Evolutionary conservation across 2,113 vertebrate species (phyloP).

Genomic region (Hydrolagus affinis): DNA sequence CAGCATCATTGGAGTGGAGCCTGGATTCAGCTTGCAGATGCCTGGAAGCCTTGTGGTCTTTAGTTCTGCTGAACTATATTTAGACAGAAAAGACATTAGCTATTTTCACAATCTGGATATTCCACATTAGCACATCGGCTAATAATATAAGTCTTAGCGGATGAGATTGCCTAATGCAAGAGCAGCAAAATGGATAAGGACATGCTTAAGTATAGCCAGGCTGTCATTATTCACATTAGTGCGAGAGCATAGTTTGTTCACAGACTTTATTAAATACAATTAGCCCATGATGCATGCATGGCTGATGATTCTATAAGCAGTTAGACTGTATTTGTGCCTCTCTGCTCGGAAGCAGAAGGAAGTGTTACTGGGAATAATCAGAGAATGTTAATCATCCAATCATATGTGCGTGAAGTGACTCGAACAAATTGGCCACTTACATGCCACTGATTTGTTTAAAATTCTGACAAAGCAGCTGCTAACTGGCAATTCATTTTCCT

Average conservation of each 20-base stretch:
- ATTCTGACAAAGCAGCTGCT: background rate
- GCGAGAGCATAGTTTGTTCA: background rate
- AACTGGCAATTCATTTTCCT: background rate
- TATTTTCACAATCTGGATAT: background rate
- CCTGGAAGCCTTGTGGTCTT: background rate
- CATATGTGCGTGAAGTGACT: background rate
- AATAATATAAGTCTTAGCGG: background rate
- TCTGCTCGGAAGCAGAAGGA: background rate
- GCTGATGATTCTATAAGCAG: background rate
- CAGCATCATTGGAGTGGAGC: background rate
- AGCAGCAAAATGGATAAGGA: too few relatives aligned
- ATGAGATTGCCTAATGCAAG: background rate
- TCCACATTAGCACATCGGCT: background rate
- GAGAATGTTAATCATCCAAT: background rate
- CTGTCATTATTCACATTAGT: too few relatives aligned
- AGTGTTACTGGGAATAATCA: background rate
- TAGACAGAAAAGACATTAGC: background rate
- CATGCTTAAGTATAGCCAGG: background rate
- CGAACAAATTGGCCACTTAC: background rate
- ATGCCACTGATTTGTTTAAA: conserved; percentile 13
- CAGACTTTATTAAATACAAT: background rate
- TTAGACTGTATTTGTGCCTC: background rate
- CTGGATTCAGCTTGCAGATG: background rate
- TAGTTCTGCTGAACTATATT: background rate
- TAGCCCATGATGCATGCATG: background rate